Conservation (phyloP, 2,797 vertebrate genomes). For the Microcaecilia unicolor region DNA sequence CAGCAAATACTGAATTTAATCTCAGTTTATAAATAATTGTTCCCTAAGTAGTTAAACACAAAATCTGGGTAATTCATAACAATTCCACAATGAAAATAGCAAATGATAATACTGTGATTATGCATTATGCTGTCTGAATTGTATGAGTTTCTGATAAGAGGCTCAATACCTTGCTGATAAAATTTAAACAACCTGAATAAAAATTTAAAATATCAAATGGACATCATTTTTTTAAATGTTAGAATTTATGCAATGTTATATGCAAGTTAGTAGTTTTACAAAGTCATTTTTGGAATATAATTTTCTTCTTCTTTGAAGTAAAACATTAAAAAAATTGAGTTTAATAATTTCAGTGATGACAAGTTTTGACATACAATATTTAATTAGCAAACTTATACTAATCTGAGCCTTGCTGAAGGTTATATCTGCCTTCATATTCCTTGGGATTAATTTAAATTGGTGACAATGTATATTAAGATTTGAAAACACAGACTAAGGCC, state of each 20-base stretch:
- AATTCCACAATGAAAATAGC: conserved; percentile 54
- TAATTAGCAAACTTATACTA: too few species aligned
- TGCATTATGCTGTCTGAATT: conserved; percentile 45
- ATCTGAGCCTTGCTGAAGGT: conserved; percentile 35
- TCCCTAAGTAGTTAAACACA: conserved; percentile 55
- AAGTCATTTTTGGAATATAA: conserved; percentile 24
- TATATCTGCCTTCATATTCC: too few species aligned
- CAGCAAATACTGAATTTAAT: conserved; percentile 60
- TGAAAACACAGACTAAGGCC: too few species aligned
- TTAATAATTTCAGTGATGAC: conserved; percentile 44
- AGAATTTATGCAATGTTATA: too few species aligned
- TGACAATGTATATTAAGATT: too few species aligned
- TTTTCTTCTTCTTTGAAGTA: conserved; percentile 39
- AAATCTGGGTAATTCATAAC: conserved; percentile 54
- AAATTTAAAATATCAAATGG: conserved; percentile 49
- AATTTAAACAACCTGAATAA: conserved; percentile 48
- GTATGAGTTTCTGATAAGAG: conserved; percentile 47
- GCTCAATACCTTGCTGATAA: conserved; percentile 38
- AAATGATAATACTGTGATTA: conserved; percentile 62
- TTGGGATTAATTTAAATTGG: too few species aligned
- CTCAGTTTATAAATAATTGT: conserved; percentile 63
- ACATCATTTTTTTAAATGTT: conserved; percentile 42
- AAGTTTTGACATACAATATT: conserved; percentile 46
- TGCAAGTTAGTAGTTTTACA: too few species aligned
- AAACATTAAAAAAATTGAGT: conserved; percentile 42